Evolutionary conservation across 2,888 invertebrate species (phyloP).

Genomic region (Polia nebulosa): DNA sequence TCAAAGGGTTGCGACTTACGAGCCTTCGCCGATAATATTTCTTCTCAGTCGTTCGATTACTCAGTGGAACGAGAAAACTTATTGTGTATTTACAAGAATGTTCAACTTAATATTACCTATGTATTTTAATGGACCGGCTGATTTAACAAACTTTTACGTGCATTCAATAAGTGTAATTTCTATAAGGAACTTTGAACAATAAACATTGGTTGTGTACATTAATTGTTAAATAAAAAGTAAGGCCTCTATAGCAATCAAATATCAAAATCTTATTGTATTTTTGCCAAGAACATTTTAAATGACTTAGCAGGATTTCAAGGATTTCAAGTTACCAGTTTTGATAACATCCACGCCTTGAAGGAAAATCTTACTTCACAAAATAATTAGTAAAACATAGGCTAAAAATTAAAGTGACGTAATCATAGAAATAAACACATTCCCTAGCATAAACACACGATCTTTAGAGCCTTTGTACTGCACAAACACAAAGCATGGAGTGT

Average conservation of each 20-base stretch:
- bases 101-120: background rate
- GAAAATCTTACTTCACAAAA: background rate
- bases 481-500: conserved; percentile 59
- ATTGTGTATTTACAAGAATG: conserved; percentile 49
- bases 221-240: too few relatives aligned
- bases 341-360: too few relatives aligned
- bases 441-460: background rate
- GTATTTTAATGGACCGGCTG: too few relatives aligned
- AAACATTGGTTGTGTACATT: too few relatives aligned
- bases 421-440: background rate
- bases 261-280: too few relatives aligned
- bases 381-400: too few relatives aligned
- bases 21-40: conserved; percentile 37
- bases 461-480: conserved; percentile 11
- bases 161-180: too few relatives aligned
- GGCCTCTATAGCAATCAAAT: too few relatives aligned
- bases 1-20: conserved; percentile 55
- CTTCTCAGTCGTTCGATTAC: conserved; percentile 54
- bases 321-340: too few relatives aligned
- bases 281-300: too few relatives aligned
- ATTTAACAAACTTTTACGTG: background rate
- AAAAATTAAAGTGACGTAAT: background rate
- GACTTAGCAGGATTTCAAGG: too few relatives aligned
- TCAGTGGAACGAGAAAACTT: conserved; percentile 53
- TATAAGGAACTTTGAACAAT: background rate